Base-by-base conservation (phyloP, 2,113 vertebrate genomes). In the Pycnonotus jocosus region DNA sequence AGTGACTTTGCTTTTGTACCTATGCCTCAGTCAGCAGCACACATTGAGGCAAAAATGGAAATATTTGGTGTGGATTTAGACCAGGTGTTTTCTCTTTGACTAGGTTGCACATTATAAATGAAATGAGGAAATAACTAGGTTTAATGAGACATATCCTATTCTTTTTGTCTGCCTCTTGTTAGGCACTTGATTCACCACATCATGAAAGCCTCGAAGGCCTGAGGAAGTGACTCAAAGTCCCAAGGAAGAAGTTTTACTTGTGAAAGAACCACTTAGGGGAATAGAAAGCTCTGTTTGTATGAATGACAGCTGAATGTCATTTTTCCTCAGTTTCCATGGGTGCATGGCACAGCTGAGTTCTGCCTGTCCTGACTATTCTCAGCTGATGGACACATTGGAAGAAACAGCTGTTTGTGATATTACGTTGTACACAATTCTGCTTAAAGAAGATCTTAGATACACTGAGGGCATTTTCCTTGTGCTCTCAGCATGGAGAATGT, bases 381-480 rank as follows among this genome's bases (percentile, higher is more conserved):
- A 37, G 47, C 47, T 40, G 70, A 76, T 37, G 31, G 45, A 79
- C 24, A 25, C 0, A 1, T 10, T 38, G 51, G n/a, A 48, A 86
- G 40, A 62, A 80, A 70, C 18, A 81, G 31, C 35, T 77, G n/a
- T 68, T 74, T 51, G 35, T 68, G 33, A 15, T 44, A 27, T 9
- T 50, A 15, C 6, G 3, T 37, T 66, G 33, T n/a, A 50, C 33
- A 83, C 10, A 54, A 25, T 47, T 60, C 31, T 91, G 44, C 20
- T 65, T 61, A 50, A 82, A 80, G 53, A 70, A 70, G 18, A 77
- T 54, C 44, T 72, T 18, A 24, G 57, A 68, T 90, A 44, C 7
- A 23, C 60, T 78, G 51, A 66, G 47, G 47, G 27, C 51, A 81
- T 86, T 93, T 96, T 30, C 33, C 76, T 71, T 84, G 45, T 73